A percentile compares a stretch with the other conserved stretches of the same genome.
Evolutionary conservation across 1,140 invertebrate species (phyloP).

Genomic region (Eurosta solidaginis): DNA sequence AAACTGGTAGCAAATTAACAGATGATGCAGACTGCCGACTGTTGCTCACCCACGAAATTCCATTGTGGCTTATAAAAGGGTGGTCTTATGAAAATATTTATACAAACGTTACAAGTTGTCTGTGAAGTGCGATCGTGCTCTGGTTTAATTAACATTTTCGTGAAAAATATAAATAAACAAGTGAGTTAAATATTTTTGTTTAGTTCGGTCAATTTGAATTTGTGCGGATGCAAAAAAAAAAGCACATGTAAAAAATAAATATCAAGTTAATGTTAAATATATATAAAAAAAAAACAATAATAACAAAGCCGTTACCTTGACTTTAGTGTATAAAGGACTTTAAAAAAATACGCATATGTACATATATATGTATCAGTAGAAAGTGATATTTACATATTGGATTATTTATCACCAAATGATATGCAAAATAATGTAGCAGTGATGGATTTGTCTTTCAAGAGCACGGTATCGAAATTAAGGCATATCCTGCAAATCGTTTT

Average conservation of each 20-base stretch:
- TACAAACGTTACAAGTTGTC: slow-evolving; percentile 16
- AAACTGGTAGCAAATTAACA: neutral
- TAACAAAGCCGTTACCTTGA: no score
- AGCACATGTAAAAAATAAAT: no score
- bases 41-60: slow-evolving; percentile 9
- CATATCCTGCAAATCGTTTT: no score
- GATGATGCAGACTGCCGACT: slow-evolving; percentile 18
- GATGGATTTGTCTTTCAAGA: no score
- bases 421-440: no score
- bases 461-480: no score
- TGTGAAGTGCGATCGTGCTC: slow-evolving; percentile 4
- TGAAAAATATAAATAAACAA: neutral
- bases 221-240: no score
- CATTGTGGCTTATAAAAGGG: slow-evolving; percentile 7
- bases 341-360: no score
- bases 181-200: neutral
- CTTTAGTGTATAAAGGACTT: no score
- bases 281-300: neutral
- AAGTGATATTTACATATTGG: no score
- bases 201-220: neutral
- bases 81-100: slow-evolving; percentile 15
- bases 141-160: neutral
- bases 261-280: neutral
- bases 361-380: no score
- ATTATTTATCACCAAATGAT: no score